Evolutionary conservation across 2,797 vertebrate species (phyloP), one percentile per base, ranked within the genome.

Genomic region (Hippocampus kuda): DNA sequence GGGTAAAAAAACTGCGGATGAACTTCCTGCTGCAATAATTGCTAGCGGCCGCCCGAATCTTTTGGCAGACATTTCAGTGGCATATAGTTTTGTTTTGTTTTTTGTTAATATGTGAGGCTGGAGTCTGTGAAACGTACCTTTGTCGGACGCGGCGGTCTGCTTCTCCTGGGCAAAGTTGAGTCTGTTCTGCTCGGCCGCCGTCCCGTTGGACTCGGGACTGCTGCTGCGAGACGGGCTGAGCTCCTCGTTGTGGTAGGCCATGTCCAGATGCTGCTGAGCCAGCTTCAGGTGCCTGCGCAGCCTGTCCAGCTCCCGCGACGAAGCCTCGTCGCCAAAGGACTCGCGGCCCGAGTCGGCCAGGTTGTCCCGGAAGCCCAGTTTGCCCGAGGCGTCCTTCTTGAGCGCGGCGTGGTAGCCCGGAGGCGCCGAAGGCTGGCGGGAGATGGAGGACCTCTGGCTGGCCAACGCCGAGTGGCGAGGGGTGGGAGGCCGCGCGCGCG

Each of bases 81-180:
- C 4, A 18, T 22, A 62, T 7, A 38, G 34, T 38, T 38, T 38
- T 38, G 34, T 38, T 38, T 34, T 7, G 1, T 51, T 51, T 7
- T 20, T 34, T 34, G n/a, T 34, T 34, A 38, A 38, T 38, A 20
- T 7, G 49, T 6, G 18, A 20, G 18, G 18, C 22, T 1, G 2
- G 49, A 51, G 24, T 15, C 11, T 10, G 12, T 4, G 13, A 9
- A 20, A 1, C 71, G 81, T 71, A 91, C 91, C 89, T 88, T 93
- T 94, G 22, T 94, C 93, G 0, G 91, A 92, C 9, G 87, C 65
- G 0, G 88, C 71, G 0, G 90, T 93, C 73, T 94, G 92, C 78
- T 95, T 95, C 89, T 97, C 94, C 1, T 97, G 94, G 30, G 94
- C 94, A 0, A 94, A 91, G 89, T 96, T 97, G n/a, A 95, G 90